Evolutionary conservation across 2,888 invertebrate species (phyloP), one percentile per base, ranked within the genome.

Genomic region (Diarsia mendica): DNA sequence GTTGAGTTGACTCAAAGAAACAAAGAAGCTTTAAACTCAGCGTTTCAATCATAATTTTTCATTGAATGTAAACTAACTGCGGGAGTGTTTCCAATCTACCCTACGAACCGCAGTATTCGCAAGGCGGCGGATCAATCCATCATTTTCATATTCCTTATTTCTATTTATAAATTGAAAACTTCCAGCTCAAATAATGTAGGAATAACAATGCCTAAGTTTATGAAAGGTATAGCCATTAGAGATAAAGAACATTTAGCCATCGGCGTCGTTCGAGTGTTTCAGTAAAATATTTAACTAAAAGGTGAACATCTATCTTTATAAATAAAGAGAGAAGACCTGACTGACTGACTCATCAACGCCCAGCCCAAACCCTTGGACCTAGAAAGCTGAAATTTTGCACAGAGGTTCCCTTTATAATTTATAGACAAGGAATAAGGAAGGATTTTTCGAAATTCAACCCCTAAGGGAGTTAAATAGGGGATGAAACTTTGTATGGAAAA

Each of bases 1-100:
- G 85, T 79, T 68, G 28, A 84, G 70, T 72, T 80, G 69, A 73
- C 71, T 86, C 66, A 74, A 77, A 79, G 77, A 70, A 82, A 82
- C 86, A 87, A 87, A 77, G 75, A 67, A 77, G 79, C 79, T 84
- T 86, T 69, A 79, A 82, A 80, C 66, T 84, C 67, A 70, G 69
- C 53, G 65, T 71, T 87, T 79, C 77, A 84, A 82, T 84, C 80
- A 83, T 85, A 79, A 83, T 85, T 82, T 87, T 85, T 84, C 79
- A 77, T 75, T 78, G 65, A 69, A 82, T 72, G 65, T 72, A 65
- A 79, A 75, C 76, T 73, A 74, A 83, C 72, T 72, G 60, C 70
- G 58, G 67, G 63, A 77, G 33, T 75, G 71, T 76, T 83, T 76
- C 73, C 73, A 76, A 75, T 75, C 72, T 68, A 73, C 48, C 48